A percentile compares a stretch with the other conserved stretches of the same genome.
phyloP scores from a whole-genome alignment of 1,140 invertebrate species.

The Drosophila ogumai region DNA sequence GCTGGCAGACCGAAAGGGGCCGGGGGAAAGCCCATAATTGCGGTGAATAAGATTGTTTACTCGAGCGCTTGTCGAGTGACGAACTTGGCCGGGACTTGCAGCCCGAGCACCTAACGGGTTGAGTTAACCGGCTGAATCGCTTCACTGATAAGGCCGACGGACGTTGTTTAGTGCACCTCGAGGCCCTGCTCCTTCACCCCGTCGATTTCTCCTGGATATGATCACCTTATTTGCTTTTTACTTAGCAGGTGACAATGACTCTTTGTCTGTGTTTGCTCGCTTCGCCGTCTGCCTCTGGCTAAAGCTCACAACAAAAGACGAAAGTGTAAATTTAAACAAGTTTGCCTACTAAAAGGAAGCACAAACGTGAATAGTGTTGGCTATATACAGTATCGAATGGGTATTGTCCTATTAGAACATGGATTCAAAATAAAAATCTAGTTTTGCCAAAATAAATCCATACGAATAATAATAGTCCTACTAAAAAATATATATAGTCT shows the following conservation, averaged over 20 bases:
- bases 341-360: constrained; percentile 36
- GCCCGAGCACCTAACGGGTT: constrained; percentile 10
- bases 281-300: background rate
- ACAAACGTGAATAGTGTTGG: constrained; percentile 3
- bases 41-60: constrained; percentile 39
- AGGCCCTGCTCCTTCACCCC: constrained; percentile 2
- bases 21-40: constrained; percentile 13
- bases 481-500: background rate
- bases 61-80: constrained; percentile 25
- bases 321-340: constrained; percentile 61
- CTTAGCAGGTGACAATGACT: constrained; percentile 69
- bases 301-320: constrained; percentile 37
- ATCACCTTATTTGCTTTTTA: constrained; percentile 49
- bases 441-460: background rate
- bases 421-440: background rate
- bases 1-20: background rate
- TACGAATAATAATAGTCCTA: no score
- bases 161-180: constrained; percentile 7
- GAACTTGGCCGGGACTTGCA: constrained; percentile 37
- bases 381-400: background rate
- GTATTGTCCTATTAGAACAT: background rate
- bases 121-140: constrained; percentile 23
- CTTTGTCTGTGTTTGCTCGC: constrained; percentile 51
- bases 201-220: background rate
- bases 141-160: constrained; percentile 33